Base-by-base conservation (phyloP, 2,113 vertebrate genomes). In the Cisticola juncidis region DNA sequence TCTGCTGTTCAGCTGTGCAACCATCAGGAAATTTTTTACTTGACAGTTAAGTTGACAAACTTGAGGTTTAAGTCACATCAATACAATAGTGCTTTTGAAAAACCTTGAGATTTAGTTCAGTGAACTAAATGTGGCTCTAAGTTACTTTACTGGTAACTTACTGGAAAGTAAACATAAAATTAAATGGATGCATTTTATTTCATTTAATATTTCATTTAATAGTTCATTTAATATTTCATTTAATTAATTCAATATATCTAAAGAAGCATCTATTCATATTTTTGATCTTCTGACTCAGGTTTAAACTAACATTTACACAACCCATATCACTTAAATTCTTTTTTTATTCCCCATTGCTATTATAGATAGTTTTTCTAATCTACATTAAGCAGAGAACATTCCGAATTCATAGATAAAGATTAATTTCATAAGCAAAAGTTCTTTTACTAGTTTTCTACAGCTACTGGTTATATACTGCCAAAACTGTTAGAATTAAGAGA, bases 401-500 rank as follows among this genome's bases (percentile, higher is more conserved):
- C 92, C 84, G 81, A 89, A 94, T 48, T 85, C 80, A 89, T 72
- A 95, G 76, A 81, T 80, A 70, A 90, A 95, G 83, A 96, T 97
- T 95, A 97, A 97, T 96, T 92, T 95, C 53, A 72, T 76, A 88
- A 91, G 88, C 90, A 97, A 33, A 92, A 57, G 57, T 90, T 86
- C 47, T 96, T 95, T 78, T 68, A 81, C 19, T 64, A 72, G 53
- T 91, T 95, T 92, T 88, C 73, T 97, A 76, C 74, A 97, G 18
- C 57, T 94, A 88, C 29, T 90, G 62, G 88, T 97, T 97, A 90
- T 81, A 36, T 88, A 65, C 94, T 83, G 96, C 51, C 54, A 61
- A 94, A 92, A 95, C n/a, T 56, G 96, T 97, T 98, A 98, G 96
- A 89, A 87, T 70, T 81, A 96, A 95, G 25, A 97, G 35, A 96